These are phyloP conservation scores for Dromius quadrimaculatus DNA, from an alignment of 2,888 invertebrate genomes.

Conservation along the genomic window DNA sequence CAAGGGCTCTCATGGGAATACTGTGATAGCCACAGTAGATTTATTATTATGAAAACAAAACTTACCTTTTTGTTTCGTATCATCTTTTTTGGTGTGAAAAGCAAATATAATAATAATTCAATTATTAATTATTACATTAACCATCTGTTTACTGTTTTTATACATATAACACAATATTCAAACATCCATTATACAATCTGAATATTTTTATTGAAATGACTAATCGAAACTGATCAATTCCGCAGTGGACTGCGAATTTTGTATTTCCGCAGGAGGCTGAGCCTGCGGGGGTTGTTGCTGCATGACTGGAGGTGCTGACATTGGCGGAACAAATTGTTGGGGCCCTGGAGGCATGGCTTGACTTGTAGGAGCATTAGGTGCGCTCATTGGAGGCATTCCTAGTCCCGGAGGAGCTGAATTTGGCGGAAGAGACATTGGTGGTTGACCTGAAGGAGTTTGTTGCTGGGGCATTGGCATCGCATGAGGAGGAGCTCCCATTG, in stretches of 20 bases:
- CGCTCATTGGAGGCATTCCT: conserved; percentile 55
- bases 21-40: too few species aligned
- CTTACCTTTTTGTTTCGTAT: too few species aligned
- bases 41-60: too few species aligned
- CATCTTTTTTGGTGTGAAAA: too few species aligned
- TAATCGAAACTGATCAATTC: conserved; percentile 88
- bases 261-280: conserved; percentile 58
- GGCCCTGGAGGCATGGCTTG: conserved; percentile 46
- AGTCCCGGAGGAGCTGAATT: conserved; percentile 54
- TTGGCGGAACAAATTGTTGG: conserved; percentile 52
- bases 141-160: neutral
- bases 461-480: conserved; percentile 57
- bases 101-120: too few species aligned
- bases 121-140: too few species aligned
- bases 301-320: conserved; percentile 56
- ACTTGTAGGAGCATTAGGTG: conserved; percentile 30
- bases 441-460: conserved; percentile 58
- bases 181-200: too few species aligned
- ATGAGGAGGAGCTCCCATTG: conserved; percentile 60
- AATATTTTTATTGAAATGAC: conserved; percentile 8
- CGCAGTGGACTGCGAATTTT: conserved; percentile 72
- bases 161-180: neutral
- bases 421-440: conserved; percentile 54
- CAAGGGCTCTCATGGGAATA: too few species aligned
- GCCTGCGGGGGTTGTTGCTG: conserved; percentile 56